Evolutionary conservation across 2,888 invertebrate genomes (phyloP), one percentile per base, ranked within the genome.

Genomic region (Idaea aversata): DNA sequence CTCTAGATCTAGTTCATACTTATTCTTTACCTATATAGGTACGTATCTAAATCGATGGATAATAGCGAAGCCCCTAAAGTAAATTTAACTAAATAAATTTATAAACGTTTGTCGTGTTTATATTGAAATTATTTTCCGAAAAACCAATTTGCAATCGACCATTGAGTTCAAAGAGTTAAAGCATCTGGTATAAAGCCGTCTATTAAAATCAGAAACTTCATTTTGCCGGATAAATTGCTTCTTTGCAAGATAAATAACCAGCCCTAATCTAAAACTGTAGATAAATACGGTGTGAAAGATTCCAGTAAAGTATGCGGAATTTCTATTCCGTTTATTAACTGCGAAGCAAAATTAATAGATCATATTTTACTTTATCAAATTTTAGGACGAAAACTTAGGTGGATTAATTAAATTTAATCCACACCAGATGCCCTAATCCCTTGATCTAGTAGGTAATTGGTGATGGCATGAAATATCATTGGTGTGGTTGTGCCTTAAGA

Each of bases 151-250:
- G 82, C 81, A 83, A 87, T 86, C 85, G 87, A 84, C 81, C 84
- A 82, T 80, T 75, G 77, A 79, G 82, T 84, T 88, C 88, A 89
- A 90, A 90, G 89, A 81, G 82, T 81, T 65, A 78, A 78, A 82
- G 82, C 86, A 82, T 82, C 78, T 81, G 75, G 80, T 83, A 80
- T 76, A 81, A 80, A 81, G 78, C 80, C 79, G 79, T 83, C 85
- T 87, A 89, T 91, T 90, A 90, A 90, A 91, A 90, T 91, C 90
- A 86, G 83, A 89, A 91, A 91, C 85, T 91, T 91, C 85, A 87
- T 91, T 90, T 90, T 83, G 79, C 80, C 79, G 82, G 80, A 85
- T 87, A 90, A 92, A 91, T 91, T 92, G 89, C 90, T 90, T 87
- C 87, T 88, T 82, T 84, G 81, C 77, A 86, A 88, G 82, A 87